Evolutionary conservation across 2,888 invertebrate genomes (phyloP).

Genomic region (Torymus texanus): DNA sequence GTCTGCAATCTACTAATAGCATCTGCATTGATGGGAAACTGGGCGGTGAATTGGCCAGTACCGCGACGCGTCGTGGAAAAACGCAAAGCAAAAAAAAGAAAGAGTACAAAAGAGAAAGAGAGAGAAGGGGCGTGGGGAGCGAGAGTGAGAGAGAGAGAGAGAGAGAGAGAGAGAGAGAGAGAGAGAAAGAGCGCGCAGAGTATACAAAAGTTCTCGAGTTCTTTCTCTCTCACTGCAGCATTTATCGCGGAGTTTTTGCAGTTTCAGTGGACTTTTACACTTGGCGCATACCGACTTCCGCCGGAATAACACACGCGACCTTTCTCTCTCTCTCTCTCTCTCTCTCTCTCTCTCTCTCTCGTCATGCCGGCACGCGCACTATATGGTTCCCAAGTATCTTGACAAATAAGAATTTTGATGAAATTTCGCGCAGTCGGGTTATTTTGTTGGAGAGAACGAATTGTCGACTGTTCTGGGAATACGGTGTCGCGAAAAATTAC

Average conservation of each 20-base stretch:
- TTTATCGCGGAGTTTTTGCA: conserved; percentile 32
- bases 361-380: too few species aligned
- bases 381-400: neutral
- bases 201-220: conserved; percentile 9
- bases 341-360: neutral
- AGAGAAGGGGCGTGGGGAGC: too few species aligned
- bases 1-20: too few species aligned
- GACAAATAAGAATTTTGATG: conserved; percentile 2
- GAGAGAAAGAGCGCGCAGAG: too few species aligned
- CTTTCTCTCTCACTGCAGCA: neutral
- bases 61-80: neutral
- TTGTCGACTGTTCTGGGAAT: neutral
- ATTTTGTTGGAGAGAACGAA: neutral
- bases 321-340: neutral
- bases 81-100: neutral
- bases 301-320: conserved; percentile 27
- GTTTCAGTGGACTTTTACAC: conserved; percentile 24
- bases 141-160: too few species aligned
- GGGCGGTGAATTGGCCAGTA: too few species aligned
- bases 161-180: too few species aligned
- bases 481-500: neutral
- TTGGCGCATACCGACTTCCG: conserved; percentile 27
- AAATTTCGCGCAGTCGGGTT: neutral
- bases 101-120: too few species aligned
- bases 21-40: too few species aligned